Base-by-base conservation (phyloP, 2,888 invertebrate species). In the Cabera pusaria region DNA sequence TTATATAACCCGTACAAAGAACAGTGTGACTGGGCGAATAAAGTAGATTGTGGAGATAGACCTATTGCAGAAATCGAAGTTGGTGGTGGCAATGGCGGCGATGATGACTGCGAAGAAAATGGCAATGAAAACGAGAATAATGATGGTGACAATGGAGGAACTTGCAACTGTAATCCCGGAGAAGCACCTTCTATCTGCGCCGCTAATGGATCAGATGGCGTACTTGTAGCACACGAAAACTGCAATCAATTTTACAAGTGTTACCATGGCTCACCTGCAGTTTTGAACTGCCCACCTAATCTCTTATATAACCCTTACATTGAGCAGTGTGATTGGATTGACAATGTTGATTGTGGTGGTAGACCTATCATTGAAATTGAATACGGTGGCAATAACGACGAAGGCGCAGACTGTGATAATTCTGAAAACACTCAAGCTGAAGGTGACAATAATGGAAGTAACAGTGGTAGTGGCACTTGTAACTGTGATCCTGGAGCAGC, bases 221-320 rank as follows among this genome's bases (percentile, higher is more conserved):
- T 51, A 1, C 45, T 69, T 0, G 49, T 73, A 0, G 69, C 68
- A 14, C 64, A 72, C 11, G 63, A 71, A 41, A 59, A 64, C 29
- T 74, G 74, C 37, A 65, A 68, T 31, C 52, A 68, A 29, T 75
- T 65, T 49, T 74, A 72, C 44, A 52, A 56, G 11, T 74, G 74
- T 6, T 36, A 26, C 4, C 19, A 52, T 1, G 69, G 73, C 0
- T 24, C 10, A 5, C 65, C 72, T 0, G 56, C 71, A 0, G 45
- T 50, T 0, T n/a, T 56, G 0, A 36, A 19, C 3, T 75, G 75
- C 26, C 45, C 44, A 2, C 14, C 14, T 4, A 47, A 31, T 8
- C 57, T 72, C 1, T 19, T 66, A 0, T 75, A 60, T 33, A 66
- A 73, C 20, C 60, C 66, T 2, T 33, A 49, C n/a, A 60, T 16